phyloP scores from a whole-genome alignment of 2,113 vertebrate species.

The Pterocles orientalis region DNA sequence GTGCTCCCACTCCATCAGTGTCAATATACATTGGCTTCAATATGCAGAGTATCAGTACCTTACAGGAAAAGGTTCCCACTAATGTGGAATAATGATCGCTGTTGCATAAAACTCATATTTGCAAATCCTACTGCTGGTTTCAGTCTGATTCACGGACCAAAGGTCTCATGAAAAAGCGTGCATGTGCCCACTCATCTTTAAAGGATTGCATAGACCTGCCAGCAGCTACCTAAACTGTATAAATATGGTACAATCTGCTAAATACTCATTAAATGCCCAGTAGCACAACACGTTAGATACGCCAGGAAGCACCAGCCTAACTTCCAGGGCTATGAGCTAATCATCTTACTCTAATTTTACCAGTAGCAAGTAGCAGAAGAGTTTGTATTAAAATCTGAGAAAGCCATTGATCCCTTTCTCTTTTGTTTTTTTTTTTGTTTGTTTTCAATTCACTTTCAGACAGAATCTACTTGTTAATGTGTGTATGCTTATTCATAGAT shows the following conservation, averaged over 20 bases:
- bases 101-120: neutral
- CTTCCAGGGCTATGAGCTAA: neutral
- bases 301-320: neutral
- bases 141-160: neutral
- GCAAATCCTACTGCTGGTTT: neutral
- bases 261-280: neutral
- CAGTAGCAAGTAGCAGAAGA: neutral
- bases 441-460: neutral
- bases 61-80: neutral
- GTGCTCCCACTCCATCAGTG: neutral
- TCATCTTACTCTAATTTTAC: neutral
- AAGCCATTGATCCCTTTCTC: neutral
- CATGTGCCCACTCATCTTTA: neutral
- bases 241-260: neutral
- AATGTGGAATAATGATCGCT: neutral
- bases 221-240: neutral
- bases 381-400: neutral
- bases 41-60: neutral
- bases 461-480: neutral
- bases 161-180: neutral
- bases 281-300: neutral
- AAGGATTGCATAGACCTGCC: neutral
- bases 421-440: too few relatives aligned
- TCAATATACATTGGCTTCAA: fast-evolving
- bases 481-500: neutral